Percentiles rank a stretch among this genome's conserved stretches.
Evolutionary conservation across 2,888 invertebrate genomes (phyloP).

Genomic region (Cheilosia soror): DNA sequence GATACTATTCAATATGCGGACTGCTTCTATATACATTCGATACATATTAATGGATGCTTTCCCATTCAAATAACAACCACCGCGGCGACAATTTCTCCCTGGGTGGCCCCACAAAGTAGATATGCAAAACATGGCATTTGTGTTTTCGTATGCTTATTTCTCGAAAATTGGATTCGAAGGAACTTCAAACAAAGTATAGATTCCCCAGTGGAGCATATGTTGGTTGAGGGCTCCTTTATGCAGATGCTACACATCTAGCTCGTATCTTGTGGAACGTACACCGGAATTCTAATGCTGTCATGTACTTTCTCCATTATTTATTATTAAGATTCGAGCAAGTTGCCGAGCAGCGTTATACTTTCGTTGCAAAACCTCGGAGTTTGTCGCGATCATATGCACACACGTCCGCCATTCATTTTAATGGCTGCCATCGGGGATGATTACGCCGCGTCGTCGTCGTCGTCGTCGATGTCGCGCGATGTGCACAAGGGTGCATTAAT

Average conservation of each 20-base stretch:
- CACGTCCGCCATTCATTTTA: conserved; percentile 74
- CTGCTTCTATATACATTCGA: too few relatives aligned
- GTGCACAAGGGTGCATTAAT: conserved; percentile 76
- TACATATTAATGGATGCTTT: too few relatives aligned
- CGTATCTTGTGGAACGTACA: conserved; percentile 20
- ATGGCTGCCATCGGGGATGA: conserved; percentile 69
- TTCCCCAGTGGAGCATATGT: conserved; percentile 76
- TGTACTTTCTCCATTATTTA: conserved; percentile 76
- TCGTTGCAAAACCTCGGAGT: conserved; percentile 49
- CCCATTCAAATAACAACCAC: conserved; percentile 9
- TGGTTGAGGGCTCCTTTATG: conserved; percentile 51
- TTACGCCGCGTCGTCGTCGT: conserved; percentile 50
- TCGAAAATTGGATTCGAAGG: conserved; percentile 62
- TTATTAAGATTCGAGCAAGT: conserved; percentile 65
- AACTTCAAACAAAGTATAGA: conserved; percentile 59
- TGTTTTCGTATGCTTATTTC: conserved; percentile 48
- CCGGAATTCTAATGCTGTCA: conserved; percentile 55
- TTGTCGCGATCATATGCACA: conserved; percentile 69
- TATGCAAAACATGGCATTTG: conserved; percentile 23
- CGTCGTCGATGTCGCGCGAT: conserved; percentile 53
- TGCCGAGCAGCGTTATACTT: conserved; percentile 31
- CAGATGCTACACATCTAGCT: conserved; percentile 31
- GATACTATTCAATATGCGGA: too few relatives aligned
- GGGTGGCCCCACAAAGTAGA: conserved; percentile 2
- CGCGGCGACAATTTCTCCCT: conserved; percentile 14